Evolutionary conservation across 2,113 vertebrate genomes (phyloP).

Genomic region (Turnix velox): DNA sequence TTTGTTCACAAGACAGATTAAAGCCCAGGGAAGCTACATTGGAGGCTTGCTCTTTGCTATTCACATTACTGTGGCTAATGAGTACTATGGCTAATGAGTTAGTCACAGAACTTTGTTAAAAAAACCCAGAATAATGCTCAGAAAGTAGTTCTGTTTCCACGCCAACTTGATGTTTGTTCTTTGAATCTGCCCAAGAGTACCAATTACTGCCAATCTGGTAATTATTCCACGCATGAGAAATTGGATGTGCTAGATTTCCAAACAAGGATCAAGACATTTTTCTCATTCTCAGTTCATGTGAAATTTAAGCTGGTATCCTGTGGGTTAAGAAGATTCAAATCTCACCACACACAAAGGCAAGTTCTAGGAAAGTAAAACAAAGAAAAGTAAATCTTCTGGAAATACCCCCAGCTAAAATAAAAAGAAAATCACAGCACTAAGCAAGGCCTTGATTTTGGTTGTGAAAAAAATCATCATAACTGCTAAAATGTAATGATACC

Average conservation of each 20-base stretch:
- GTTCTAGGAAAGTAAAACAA: neutral
- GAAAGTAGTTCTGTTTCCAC: conserved; percentile 1
- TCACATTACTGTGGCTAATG: neutral
- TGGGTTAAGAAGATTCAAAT: neutral
- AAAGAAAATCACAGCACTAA: neutral
- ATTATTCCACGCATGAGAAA: neutral
- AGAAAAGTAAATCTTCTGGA: neutral
- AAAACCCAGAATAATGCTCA: neutral
- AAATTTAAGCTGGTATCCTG: neutral
- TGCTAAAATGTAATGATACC: neutral
- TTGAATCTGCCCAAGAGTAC: neutral
- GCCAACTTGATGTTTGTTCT: neutral
- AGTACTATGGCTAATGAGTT: neutral
- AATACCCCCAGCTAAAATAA: neutral
- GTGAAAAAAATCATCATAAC: too few relatives aligned
- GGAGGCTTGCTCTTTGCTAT: neutral
- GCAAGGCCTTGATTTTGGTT: neutral
- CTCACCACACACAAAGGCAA: neutral
- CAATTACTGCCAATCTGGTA: conserved; percentile 34
- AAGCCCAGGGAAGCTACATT: neutral
- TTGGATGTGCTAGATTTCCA: neutral
- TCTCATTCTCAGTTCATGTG: neutral
- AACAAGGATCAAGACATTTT: neutral
- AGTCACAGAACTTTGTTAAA: neutral
- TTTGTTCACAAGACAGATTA: neutral